Conservation (phyloP, 2,797 vertebrate species). For the Coilia nasus region DNA sequence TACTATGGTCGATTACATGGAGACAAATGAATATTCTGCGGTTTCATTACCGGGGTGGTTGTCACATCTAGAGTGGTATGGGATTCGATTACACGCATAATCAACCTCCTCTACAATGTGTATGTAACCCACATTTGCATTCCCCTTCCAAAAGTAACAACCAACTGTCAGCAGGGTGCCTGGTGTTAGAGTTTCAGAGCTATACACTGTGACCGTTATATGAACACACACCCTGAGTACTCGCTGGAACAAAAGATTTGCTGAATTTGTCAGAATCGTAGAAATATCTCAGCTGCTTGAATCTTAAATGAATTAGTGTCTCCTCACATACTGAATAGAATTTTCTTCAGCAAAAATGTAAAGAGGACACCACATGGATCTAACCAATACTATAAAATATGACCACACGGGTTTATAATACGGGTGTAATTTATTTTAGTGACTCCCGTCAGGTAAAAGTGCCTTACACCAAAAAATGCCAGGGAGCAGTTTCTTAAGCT, state of each 20-base stretch:
- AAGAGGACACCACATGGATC: not conserved
- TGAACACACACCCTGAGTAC: not conserved
- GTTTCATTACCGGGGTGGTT: slow-evolving; percentile 21
- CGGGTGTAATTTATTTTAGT: not conserved
- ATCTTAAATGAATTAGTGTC: not conserved
- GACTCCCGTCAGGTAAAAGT: not conserved
- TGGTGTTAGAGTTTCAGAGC: not conserved
- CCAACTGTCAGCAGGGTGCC: not conserved
- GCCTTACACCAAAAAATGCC: not conserved
- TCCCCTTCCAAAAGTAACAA: slow-evolving; percentile 7
- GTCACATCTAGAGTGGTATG: slow-evolving; percentile 9
- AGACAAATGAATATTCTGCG: slow-evolving; percentile 23
- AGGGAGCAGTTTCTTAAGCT: not conserved
- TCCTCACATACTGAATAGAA: not conserved
- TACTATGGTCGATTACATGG: slow-evolving; percentile 19
- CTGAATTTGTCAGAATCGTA: not conserved
- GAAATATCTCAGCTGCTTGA: not conserved
- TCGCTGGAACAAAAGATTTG: not conserved
- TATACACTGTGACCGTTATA: not conserved
- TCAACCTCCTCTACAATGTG: not conserved
- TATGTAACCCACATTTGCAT: not conserved
- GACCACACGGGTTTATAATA: not conserved
- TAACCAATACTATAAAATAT: not conserved
- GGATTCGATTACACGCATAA: slow-evolving; percentile 12
- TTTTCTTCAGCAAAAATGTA: not conserved